Conservation (phyloP, 2,888 invertebrate species). For the Oasisia sp. region DNA sequence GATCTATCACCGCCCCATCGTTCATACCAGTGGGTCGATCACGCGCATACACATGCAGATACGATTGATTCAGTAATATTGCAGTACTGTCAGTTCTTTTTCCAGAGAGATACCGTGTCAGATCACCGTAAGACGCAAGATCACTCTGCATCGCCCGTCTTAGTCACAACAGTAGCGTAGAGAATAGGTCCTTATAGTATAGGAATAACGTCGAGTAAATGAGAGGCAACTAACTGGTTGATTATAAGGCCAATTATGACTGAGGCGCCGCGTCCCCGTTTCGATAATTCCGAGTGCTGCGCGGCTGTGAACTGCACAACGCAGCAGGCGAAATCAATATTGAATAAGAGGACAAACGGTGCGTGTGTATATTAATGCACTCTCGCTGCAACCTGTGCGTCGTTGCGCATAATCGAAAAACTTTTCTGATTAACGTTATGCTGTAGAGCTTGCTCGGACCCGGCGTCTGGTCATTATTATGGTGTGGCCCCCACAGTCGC, state of each 20-base stretch:
- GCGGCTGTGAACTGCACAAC: neutral
- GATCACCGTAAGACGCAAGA: neutral
- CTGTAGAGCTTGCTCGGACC: neutral
- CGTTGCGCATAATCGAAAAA: neutral
- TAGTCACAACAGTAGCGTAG: neutral
- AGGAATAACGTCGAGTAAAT: neutral
- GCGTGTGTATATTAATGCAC: neutral
- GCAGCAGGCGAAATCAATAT: neutral
- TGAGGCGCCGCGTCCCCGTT: neutral
- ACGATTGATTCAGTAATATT: neutral
- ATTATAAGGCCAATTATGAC: neutral
- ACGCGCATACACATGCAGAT: neutral
- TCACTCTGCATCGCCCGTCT: neutral
- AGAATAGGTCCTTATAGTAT: neutral
- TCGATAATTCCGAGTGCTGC: neutral
- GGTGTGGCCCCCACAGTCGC: neutral
- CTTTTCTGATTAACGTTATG: neutral
- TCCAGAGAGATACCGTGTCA: too few species aligned
- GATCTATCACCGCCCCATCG: too few species aligned
- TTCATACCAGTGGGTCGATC: too few species aligned
- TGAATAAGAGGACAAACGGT: neutral
- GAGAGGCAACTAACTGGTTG: neutral
- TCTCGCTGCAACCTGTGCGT: neutral
- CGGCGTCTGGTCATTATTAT: neutral
- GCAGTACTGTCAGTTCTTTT: neutral